Evolutionary conservation across 2,888 invertebrate genomes (phyloP).

Genomic region (Phymatocera aterrima): DNA sequence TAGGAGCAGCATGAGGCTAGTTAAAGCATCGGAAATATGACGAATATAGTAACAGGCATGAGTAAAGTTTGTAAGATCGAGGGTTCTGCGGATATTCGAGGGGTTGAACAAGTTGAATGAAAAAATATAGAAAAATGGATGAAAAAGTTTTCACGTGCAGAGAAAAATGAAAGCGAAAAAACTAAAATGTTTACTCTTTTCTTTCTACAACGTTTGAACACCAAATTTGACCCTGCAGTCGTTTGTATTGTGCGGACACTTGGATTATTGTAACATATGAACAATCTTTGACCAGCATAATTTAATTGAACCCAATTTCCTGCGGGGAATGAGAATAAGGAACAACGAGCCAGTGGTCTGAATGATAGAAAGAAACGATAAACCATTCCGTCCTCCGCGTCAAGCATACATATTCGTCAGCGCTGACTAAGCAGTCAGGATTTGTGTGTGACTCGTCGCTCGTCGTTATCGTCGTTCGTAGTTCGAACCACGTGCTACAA

Average conservation of each 20-base stretch:
- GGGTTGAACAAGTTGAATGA: no score
- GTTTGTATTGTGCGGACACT: no score
- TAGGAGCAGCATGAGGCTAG: not conserved
- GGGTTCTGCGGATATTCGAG: no score
- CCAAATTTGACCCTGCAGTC: no score
- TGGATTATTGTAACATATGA: not conserved
- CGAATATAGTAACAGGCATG: no score
- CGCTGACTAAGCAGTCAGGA: not conserved
- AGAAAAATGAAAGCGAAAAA: no score
- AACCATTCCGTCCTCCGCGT: not conserved
- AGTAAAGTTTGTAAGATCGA: no score
- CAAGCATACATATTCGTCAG: constrained; percentile 15
- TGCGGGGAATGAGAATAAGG: not conserved
- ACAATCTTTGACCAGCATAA: not conserved
- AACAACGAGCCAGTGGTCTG: no score
- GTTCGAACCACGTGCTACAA: not conserved
- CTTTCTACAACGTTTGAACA: no score
- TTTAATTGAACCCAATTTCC: not conserved
- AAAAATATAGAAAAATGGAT: no score
- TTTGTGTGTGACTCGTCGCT: not conserved
- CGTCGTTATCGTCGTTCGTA: not conserved
- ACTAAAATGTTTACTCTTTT: no score
- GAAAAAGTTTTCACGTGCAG: no score
- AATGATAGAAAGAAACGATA: not conserved
- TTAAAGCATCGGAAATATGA: not conserved